Base-by-base conservation (phyloP, 2,888 invertebrate genomes). In the Eupithecia inturbata region DNA sequence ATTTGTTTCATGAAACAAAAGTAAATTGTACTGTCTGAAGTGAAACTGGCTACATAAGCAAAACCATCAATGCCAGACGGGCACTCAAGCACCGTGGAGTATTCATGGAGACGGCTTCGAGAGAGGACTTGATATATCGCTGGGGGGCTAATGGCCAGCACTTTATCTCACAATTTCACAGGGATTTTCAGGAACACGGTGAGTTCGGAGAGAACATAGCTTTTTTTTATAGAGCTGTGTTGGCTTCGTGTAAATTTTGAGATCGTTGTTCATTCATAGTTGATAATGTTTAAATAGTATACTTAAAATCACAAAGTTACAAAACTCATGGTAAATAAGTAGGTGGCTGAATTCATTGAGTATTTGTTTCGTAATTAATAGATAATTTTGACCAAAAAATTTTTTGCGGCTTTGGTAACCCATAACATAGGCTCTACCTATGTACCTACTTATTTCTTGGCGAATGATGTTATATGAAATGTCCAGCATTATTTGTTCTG, bases 51-150 rank as follows among this genome's bases (percentile, higher is more conserved):
- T 68, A 73, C 73, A 62, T 63, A 33, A 53, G 66, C 67, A 67
- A 67, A 70, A 71, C 82, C 75, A 83, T 85, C 85, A 85, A 83
- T 79, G 75, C 75, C 85, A 85, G 85, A 76, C 79, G 71, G 79
- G 79, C 70, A 79, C 79, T 76, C 81, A 80, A 79, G 75, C 78
- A 74, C 71, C 70, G 76, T 81, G 79, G 77, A 84, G 86, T 83
- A 85, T 85, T 85, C 85, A 85, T 85, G 79, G 83, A 80, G 82
- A 73, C 80, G 79, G 71, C 71, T 79, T 77, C 72, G 74, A 79
- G 80, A 78, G 71, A 73, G 77, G 76, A 67, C 74, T 66, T 78
- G 77, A 80, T 75, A 74, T 75, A 80, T 78, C 73, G 70, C 31
- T 67, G 72, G 77, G 74, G 77, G 74, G 70, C 75, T 75, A 79